Percentiles rank a stretch among this genome's conserved stretches.
Evolutionary conservation across 53 echinoderm and acorn worm genomes (phyloP).

Genomic region (Stichopus horrens): DNA sequence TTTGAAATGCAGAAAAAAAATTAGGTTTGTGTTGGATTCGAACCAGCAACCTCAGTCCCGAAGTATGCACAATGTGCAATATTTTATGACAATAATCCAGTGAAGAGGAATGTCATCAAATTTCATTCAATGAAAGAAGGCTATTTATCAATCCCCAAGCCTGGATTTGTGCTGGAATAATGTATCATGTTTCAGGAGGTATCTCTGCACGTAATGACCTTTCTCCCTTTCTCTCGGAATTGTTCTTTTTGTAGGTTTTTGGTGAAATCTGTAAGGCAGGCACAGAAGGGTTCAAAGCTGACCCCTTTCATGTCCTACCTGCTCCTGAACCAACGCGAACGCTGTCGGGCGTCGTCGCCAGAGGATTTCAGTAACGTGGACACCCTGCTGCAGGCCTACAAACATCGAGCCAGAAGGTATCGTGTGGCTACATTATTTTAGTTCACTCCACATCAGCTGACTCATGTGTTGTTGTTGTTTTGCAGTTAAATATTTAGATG

Average conservation of each 20-base stretch:
- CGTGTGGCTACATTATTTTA: background rate
- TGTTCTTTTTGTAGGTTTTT: conserved; percentile 57
- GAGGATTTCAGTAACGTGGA: conserved; percentile 69
- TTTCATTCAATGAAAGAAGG: no score
- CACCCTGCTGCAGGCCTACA: conserved; percentile 74
- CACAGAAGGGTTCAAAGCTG: conserved; percentile 49
- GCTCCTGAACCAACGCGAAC: conserved; percentile 43
- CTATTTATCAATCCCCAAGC: no score
- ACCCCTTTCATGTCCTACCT: conserved; percentile 77
- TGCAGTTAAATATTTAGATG: no score
- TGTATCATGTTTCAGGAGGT: no score
- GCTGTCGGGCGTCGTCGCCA: conserved; percentile 53
- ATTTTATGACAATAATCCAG: no score
- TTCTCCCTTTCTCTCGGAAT: background rate
- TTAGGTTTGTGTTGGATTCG: no score
- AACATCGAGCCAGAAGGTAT: conserved; percentile 83
- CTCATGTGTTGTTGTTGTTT: background rate
- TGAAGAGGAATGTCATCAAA: no score
- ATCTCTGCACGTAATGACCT: no score
- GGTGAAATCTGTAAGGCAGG: conserved; percentile 74
- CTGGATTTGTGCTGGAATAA: no score
- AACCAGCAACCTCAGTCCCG: no score
- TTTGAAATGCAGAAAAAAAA: no score
- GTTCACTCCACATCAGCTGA: background rate
- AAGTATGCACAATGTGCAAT: no score